Percentiles rank a stretch among this genome's conserved stretches.
phyloP scores from a whole-genome alignment of 2,113 vertebrate genomes.

The Trichomycterus rosablanca region DNA sequence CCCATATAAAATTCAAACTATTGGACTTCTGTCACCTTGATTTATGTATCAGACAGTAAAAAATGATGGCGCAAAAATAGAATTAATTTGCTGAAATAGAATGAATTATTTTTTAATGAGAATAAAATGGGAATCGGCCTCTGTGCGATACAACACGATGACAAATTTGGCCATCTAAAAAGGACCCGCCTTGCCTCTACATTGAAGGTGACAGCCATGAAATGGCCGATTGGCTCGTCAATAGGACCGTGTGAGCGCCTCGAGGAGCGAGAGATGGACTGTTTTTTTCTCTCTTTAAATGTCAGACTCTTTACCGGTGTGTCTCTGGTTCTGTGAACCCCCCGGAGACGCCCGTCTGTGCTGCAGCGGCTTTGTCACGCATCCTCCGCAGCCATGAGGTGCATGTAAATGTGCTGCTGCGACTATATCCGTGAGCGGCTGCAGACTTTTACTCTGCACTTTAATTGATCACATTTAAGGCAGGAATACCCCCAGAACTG shows the following conservation, averaged over 20 bases:
- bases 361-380: constrained; percentile 8
- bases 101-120: constrained; percentile 22
- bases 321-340: constrained; percentile 5
- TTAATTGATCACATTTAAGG: no score
- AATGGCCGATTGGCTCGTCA: constrained; percentile 25
- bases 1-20: constrained; percentile 6
- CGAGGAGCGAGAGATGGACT: constrained; percentile 15
- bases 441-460: background rate
- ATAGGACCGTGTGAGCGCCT: constrained; percentile 12
- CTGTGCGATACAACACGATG: background rate
- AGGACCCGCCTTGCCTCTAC: constrained; percentile 9
- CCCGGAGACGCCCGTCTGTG: constrained; percentile 1
- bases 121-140: background rate
- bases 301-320: constrained; percentile 3
- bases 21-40: constrained; percentile 8
- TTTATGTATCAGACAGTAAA: constrained; percentile 10
- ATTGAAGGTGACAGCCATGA: constrained; percentile 24
- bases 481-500: no score
- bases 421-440: constrained; percentile 5
- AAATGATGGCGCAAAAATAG: constrained; percentile 19
- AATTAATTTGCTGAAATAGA: constrained; percentile 19
- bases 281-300: constrained; percentile 26
- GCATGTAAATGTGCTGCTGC: constrained; percentile 31
- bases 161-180: constrained; percentile 6
- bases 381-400: constrained; percentile 26